These are phyloP conservation scores for Cyanistes caeruleus DNA, from an alignment of 2,113 vertebrate genomes.

Conservation along the genomic window DNA sequence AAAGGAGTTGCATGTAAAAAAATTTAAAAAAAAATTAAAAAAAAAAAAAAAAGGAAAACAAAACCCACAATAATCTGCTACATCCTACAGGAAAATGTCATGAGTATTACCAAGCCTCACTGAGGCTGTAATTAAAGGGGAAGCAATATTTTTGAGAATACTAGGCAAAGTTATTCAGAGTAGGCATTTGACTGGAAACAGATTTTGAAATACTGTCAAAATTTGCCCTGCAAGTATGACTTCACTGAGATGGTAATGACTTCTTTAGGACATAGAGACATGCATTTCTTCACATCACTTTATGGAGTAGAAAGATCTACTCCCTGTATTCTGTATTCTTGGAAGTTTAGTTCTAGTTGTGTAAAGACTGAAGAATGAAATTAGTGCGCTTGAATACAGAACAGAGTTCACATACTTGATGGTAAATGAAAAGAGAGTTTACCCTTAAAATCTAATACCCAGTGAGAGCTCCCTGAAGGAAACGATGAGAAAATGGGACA, in stretches of 20 bases:
- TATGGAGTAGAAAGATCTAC: neutral
- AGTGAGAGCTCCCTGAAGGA: neutral
- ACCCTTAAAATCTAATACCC: neutral
- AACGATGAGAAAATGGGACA: neutral
- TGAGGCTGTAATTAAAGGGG: neutral
- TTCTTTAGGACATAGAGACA: neutral
- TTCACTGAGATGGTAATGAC: neutral
- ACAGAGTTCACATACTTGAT: neutral
- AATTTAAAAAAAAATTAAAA: too few species aligned
- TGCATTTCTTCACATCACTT: neutral
- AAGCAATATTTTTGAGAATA: neutral
- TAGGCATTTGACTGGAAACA: neutral
- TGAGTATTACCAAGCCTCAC: neutral
- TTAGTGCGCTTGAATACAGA: neutral
- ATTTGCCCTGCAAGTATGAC: neutral
- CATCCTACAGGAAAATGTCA: neutral
- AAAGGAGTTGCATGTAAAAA: rapidly evolving
- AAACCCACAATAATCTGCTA: neutral
- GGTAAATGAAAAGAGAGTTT: neutral
- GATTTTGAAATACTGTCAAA: neutral
- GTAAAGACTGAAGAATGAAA: neutral
- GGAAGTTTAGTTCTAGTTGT: neutral
- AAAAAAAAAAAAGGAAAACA: neutral
- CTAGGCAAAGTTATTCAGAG: neutral
- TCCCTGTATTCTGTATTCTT: neutral